Conservation (phyloP, 2,797 vertebrate species). For the Clamator glandarius region DNA sequence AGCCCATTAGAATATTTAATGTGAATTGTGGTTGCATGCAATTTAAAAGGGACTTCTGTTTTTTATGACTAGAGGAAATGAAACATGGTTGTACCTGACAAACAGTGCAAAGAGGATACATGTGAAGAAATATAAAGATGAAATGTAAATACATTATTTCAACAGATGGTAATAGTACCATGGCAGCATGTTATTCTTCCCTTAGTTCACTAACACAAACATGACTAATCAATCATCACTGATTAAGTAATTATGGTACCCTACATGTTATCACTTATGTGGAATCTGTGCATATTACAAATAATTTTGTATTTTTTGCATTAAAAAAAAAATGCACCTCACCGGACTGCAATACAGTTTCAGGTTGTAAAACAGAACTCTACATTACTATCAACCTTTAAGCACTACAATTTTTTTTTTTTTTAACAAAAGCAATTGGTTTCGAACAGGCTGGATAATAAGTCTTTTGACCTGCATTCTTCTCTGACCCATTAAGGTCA, state of each 20-base stretch:
- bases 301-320: constrained; percentile 33
- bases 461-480: constrained; percentile 94
- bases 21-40: constrained; percentile 43
- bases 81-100: constrained; percentile 46
- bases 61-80: constrained; percentile 56
- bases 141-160: constrained; percentile 72
- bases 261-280: constrained; percentile 70
- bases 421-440: constrained; percentile 91
- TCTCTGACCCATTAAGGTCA: constrained; percentile 91
- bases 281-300: constrained; percentile 44
- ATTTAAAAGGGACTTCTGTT: constrained; percentile 58
- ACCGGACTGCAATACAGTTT: constrained; percentile 42
- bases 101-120: constrained; percentile 31
- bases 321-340: constrained; percentile 29
- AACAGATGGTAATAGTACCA: constrained; percentile 80
- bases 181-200: constrained; percentile 74
- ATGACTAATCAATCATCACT: constrained; percentile 79
- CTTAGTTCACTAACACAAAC: constrained; percentile 78
- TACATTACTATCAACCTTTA: constrained; percentile 83
- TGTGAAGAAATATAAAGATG: constrained; percentile 68
- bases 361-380: constrained; percentile 72
- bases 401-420: constrained; percentile 81
- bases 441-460: constrained; percentile 96
- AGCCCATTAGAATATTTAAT: constrained; percentile 53
- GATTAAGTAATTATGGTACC: constrained; percentile 80